Conservation (phyloP, 2,113 vertebrate species). For the Tragelaphus buxtoni region DNA sequence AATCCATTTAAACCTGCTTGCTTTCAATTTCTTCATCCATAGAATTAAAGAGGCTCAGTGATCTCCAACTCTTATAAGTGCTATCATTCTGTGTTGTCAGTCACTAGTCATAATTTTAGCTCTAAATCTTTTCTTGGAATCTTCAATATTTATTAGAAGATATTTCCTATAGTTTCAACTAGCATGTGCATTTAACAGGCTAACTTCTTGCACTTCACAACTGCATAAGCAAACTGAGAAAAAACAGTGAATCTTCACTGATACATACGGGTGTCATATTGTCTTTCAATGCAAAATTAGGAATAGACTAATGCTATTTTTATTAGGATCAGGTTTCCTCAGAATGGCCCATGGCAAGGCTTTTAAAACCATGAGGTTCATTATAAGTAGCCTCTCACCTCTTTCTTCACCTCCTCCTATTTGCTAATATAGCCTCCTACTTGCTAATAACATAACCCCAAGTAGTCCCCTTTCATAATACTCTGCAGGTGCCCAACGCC, state of each 20-base stretch:
- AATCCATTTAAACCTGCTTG: neutral
- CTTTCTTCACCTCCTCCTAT: constrained; percentile 27
- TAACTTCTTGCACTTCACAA: neutral
- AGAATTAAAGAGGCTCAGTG: neutral
- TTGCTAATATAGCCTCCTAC: neutral
- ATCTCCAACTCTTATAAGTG: neutral
- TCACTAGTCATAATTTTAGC: neutral
- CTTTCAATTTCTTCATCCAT: neutral
- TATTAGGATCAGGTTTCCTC: neutral
- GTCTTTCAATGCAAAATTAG: neutral
- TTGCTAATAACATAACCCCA: neutral
- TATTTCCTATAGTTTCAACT: neutral
- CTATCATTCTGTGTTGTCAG: neutral
- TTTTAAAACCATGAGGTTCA: neutral
- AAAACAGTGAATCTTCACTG: neutral
- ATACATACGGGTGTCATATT: neutral
- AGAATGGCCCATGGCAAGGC: neutral
- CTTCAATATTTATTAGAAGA: constrained; percentile 19
- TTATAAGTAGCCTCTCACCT: neutral
- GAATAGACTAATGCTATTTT: neutral
- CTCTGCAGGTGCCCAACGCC: neutral
- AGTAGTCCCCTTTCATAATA: neutral
- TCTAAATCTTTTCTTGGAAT: neutral
- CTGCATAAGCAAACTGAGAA: neutral
- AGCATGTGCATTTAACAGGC: neutral